A percentile compares a stretch with the other conserved stretches of the same genome.
Evolutionary conservation across 92 coral and sea anemone genomes (phyloP).

Genomic region (Heliopora coerulea): DNA sequence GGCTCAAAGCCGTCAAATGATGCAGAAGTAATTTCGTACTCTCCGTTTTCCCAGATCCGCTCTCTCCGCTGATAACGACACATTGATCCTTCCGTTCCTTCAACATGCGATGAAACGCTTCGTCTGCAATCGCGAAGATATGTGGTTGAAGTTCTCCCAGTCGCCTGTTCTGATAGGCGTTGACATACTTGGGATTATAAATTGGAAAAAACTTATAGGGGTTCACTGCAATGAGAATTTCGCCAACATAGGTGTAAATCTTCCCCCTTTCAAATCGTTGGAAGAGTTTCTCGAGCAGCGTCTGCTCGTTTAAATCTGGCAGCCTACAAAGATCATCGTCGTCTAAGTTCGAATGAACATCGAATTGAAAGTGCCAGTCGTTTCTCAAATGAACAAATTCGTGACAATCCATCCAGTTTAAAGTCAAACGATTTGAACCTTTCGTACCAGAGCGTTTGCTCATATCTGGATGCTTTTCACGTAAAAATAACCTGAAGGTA

Average conservation of each 20-base stretch:
- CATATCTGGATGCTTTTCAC: conserved; percentile 64
- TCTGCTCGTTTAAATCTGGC: conserved; percentile 87
- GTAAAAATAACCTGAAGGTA: conserved; percentile 74
- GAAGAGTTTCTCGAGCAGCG: conserved; percentile 73
- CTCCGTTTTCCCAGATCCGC: conserved; percentile 98
- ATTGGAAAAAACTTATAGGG: conserved; percentile 98
- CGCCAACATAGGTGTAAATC: conserved; percentile 96
- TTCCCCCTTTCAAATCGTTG: conserved; percentile 82
- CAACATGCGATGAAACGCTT: conserved; percentile 93
- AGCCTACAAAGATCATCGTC: conserved; percentile 89
- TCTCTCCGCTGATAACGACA: conserved; percentile 96
- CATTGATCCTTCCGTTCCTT: conserved; percentile 90
- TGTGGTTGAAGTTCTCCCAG: conserved; percentile 96
- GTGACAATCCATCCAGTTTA: conserved; percentile 99
- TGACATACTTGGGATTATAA: conserved; percentile 91
- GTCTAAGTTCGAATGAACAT: conserved; percentile 67
- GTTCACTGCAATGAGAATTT: conserved; percentile 91
- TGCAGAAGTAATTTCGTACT: conserved; percentile 94
- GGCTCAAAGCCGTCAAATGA: conserved; percentile 93
- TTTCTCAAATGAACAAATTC: conserved; percentile 64
- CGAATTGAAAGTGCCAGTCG: conserved; percentile 61
- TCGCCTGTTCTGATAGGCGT: conserved; percentile 79
- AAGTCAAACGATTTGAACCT: conserved; percentile 63
- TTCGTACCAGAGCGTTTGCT: too few species aligned
- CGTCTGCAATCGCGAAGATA: conserved; percentile 97